Evolutionary conservation across 2,888 invertebrate species (phyloP), one percentile per base, ranked within the genome.

Genomic region (Drosophila eohydei): DNA sequence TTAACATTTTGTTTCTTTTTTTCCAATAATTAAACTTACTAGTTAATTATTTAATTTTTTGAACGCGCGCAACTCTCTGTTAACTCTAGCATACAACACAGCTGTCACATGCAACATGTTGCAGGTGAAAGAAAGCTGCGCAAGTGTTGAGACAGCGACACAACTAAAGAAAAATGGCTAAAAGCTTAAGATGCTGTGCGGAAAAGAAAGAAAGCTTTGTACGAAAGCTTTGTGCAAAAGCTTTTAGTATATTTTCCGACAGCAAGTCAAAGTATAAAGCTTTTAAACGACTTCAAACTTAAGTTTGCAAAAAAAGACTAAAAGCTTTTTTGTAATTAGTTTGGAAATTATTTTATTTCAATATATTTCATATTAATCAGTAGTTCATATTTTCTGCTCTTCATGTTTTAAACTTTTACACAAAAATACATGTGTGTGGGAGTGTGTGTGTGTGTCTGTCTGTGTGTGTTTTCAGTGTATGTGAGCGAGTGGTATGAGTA

Each of bases 321-420:
- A 38, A 28, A 52, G 36, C 34, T 52, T 34, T 30, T 26, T 62
- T 59, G 34, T n/a, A 36, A 46, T 59, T 77, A 78, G 89, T 84
- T 84, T 88, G 89, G 84, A 84, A 84, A 86, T 88, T 76, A 83
- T 86, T 86, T 84, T 84, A 88, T 84, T 87, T 86, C 76, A 88
- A 83, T 84, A 88, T 83, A 84, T 81, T 84, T 84, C 71, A 88
- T 83, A 83, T 83, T 88, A 74, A 78, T 86, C 87, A 86, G 83
- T 86, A 86, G 89, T 88, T 83, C 68, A 88, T 80, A 85, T 74
- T 88, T 78, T 80, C 68, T 69, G 80, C 62, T 63, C 69, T 58
- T 77, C 55, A 64, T 72, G 61, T 72, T 78, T 88, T 78, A 63
- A 80, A 79, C 75, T 62, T 72, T 83, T 88, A 88, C 83, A 84